A percentile compares a stretch with the other conserved stretches of the same genome.
Conservation (phyloP, 2,113 vertebrate genomes). For the Myotis yumanensis region DNA sequence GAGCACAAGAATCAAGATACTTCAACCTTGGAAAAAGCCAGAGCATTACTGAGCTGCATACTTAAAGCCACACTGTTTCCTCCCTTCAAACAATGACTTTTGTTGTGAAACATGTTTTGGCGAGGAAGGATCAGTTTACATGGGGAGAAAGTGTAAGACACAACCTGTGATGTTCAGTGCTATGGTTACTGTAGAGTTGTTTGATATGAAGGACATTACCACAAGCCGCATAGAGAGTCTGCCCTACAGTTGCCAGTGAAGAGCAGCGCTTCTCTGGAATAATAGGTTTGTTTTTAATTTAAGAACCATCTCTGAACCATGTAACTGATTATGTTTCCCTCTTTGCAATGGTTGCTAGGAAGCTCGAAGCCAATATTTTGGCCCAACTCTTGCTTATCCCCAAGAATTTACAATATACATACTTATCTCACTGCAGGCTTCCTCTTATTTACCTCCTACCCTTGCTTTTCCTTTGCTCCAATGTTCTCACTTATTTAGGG, state of each 20-base stretch:
- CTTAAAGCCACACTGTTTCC: not conserved
- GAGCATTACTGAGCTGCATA: not conserved
- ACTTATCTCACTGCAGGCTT: not conserved
- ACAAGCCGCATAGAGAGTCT: not conserved
- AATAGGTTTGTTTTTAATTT: constrained; percentile 33
- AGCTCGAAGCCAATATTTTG: constrained; percentile 45
- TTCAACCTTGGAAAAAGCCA: constrained; percentile 10
- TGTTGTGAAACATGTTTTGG: constrained; percentile 38
- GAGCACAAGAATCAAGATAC: not conserved
- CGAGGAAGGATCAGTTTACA: constrained; percentile 32
- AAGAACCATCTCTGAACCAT: not conserved
- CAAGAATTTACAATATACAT: not conserved
- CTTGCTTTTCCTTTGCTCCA: constrained; percentile 11
- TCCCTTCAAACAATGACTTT: not conserved
- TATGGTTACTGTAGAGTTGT: not conserved
- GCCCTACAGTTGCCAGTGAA: not conserved
- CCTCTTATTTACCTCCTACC: not conserved
- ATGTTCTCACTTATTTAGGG: not conserved
- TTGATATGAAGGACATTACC: not conserved
- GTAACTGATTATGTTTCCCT: constrained; percentile 22
- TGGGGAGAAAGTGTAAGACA: not conserved
- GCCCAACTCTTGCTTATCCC: not conserved
- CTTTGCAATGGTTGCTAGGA: constrained; percentile 36
- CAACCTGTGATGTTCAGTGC: not conserved
- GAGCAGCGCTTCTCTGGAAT: constrained; percentile 4